Evolutionary conservation across 23 tunicate species (phyloP), one percentile per base, ranked within the genome.

Genomic region (Styela plicata): DNA sequence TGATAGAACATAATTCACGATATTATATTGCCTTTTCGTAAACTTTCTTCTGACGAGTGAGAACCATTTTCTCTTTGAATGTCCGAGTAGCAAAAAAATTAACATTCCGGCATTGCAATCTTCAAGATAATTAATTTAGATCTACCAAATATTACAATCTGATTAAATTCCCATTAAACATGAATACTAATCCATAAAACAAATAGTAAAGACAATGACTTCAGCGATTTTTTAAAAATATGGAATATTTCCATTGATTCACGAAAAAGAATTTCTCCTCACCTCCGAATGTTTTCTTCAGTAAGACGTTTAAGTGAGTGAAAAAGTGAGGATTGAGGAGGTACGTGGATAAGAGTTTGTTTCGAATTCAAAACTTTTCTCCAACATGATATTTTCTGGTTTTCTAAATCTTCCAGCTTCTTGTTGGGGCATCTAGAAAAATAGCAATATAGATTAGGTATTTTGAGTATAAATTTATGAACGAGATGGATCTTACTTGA

Each of bases 361-460:
- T 76, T 76, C 18, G 81, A 52, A 24, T 53, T 25, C 30, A 76
- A 31, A 20, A 76, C 64, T 44, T 76, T 76, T 24, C 81, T 52
- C 81, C 81, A 76, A 53, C 81, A 76, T 7, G 81, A 76, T 20
- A 76, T 76, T 65, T 76, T 76, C 65, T 76, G 81, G 31, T 76
- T 76, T 76, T 76, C 81, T 24, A 76, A 27, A 44, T 76, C 81
- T 57, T 76, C 81, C 66, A 76, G 24, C 66, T 76, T 76, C 31
- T 76, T 76, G 37, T 44, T 44, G 0, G 81, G 81, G 65, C 81
- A 76, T 0, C 81, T 76, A 3, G 5, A 13, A 22, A 5, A 44
- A 44, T 5, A 44, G 13, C 10, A 44, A 44, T 5, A 44, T 7
- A 44, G 7, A 13, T 44, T 13, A 13, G 57, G 10, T 44, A 44